Evolutionary conservation across 2,888 invertebrate genomes (phyloP), one percentile per base, ranked within the genome.

Genomic region (Sacculina carcini): DNA sequence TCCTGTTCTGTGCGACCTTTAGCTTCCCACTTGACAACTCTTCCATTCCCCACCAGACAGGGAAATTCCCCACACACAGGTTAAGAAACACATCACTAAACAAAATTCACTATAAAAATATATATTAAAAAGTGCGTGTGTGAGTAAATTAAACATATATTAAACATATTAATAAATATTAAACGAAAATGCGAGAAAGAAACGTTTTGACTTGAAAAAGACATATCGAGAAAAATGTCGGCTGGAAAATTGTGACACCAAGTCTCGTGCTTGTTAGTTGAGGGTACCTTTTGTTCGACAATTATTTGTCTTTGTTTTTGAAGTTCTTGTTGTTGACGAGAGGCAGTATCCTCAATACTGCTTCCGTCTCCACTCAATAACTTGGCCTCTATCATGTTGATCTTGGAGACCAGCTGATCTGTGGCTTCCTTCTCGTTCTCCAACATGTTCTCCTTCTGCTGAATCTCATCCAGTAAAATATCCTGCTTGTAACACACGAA

Each of bases 281-380:
- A n/a, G n/a, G n/a, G 44, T 19, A 54, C 56, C 53, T 57, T 57
- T 24, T 57, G 56, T 63, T 90, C 90, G 0, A 86, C 80, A 55
- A 98, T 84, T 68, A 94, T 90, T 44, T 74, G 70, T 53, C 80
- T 72, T 54, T 79, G 75, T 63, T 81, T 79, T 62, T 94, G 87
- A 51, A 98, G 69, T 51, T 83, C 81, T 57, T 80, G 71, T 65
- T 92, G 87, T 60, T 89, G 87, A 64, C 92, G 84, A 63, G 87
- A 87, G 19, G 96, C 87, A 61, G 90, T 85, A 65, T 92, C 90
- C 36, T 94, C 74, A 51, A 98, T 82, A 65, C 90, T 89, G 64
- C 85, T 86, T 1, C 87, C 89, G n/a, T n/a, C n/a, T 50, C 94
- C 94, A 59, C 81, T 79, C 47, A 99, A 77, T 63, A 98, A 74